Percentiles rank a stretch among this genome's conserved stretches.
These are phyloP conservation scores for Madoqua kirkii DNA, from an alignment of 2,113 vertebrate genomes.

Conservation along the genomic window DNA sequence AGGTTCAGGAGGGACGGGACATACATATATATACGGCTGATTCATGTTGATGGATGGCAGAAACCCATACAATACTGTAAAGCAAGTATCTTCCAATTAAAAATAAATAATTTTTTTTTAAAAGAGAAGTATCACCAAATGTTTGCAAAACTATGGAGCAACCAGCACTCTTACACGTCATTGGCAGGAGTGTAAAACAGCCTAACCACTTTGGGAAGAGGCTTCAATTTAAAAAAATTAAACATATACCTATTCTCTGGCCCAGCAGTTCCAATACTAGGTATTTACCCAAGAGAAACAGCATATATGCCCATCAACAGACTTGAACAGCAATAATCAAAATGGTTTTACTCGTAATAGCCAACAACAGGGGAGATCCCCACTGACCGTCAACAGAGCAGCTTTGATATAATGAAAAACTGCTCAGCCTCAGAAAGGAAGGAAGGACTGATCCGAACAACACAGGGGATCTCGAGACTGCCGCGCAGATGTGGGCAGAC, in stretches of 20 bases:
- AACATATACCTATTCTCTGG: neutral
- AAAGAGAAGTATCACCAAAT: too few species aligned
- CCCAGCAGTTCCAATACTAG: too few species aligned
- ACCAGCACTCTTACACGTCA: neutral
- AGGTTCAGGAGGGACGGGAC: neutral
- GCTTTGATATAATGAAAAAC: fast-evolving
- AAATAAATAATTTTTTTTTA: neutral
- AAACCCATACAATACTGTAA: neutral
- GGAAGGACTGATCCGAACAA: fast-evolving
- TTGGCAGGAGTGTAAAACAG: neutral
- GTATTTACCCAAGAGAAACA: neutral
- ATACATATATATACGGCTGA: fast-evolving
- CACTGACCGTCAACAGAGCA: neutral
- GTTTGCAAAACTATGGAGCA: too few species aligned
- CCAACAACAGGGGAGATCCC: neutral
- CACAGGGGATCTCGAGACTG: fast-evolving
- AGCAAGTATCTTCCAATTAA: neutral
- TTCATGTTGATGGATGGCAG: neutral
- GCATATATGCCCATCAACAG: neutral
- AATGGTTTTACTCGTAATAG: neutral
- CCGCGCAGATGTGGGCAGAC: fast-evolving
- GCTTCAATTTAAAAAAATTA: neutral
- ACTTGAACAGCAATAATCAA: neutral
- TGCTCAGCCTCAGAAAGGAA: neutral
- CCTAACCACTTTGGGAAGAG: neutral